Evolutionary conservation across 92 coral and sea anemone genomes (phyloP).

Genomic region (Diadumene lineata): DNA sequence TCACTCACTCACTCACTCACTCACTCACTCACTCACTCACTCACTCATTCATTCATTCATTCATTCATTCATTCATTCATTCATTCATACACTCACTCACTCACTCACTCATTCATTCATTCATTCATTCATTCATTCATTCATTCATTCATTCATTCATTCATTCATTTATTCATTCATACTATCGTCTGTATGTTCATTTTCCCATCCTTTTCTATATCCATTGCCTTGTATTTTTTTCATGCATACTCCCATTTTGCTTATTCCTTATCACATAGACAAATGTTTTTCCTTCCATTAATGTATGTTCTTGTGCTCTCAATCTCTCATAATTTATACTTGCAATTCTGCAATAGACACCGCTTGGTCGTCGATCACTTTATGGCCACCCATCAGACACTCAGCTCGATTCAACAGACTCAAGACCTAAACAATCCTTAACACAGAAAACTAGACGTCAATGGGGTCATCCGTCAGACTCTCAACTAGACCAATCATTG

Average conservation of each 20-base stretch:
- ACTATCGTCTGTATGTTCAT: background rate
- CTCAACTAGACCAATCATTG: slow-evolving; percentile 25
- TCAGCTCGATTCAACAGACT: slow-evolving; percentile 1
- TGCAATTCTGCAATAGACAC: slow-evolving; percentile 2
- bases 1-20: too few relatives aligned
- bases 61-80: background rate
- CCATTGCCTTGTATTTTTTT: too few relatives aligned
- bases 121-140: too few relatives aligned
- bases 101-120: too few relatives aligned
- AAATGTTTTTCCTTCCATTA: too few relatives aligned
- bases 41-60: too few relatives aligned
- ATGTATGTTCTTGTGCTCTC: too few relatives aligned
- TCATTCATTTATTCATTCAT: too few relatives aligned
- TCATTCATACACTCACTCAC: background rate
- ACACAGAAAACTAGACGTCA: background rate
- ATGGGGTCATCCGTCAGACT: slow-evolving; percentile 72
- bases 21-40: too few relatives aligned
- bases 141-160: background rate
- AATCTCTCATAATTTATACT: too few relatives aligned
- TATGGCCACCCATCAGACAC: slow-evolving; percentile 75
- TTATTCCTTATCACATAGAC: too few relatives aligned
- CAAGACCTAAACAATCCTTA: background rate
- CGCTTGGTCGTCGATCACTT: slow-evolving; percentile 10
- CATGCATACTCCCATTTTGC: background rate
- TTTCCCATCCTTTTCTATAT: too few relatives aligned